Evolutionary conservation across 2,888 invertebrate species (phyloP), one percentile per base, ranked within the genome.

Genomic region (Frankliniella fusca): DNA sequence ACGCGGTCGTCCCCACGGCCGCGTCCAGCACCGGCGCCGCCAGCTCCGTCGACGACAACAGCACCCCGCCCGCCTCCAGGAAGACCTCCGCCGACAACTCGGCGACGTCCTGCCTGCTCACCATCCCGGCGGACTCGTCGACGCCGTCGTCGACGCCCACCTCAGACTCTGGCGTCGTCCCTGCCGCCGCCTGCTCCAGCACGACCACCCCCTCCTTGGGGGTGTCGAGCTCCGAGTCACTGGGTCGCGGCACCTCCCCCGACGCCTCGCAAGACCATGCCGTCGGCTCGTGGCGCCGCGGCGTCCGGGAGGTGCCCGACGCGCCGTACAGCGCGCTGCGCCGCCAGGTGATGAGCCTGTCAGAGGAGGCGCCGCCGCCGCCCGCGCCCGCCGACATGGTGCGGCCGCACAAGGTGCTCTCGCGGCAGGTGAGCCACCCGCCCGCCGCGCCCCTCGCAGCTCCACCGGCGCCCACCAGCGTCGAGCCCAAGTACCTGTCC

Each of bases 361-460:
- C 83, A 18, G 81, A 83, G 50, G 82, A 81, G 48, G 80, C 82
- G 48, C 28, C 65, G 23, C 84, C 86, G 48, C 86, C 89, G 54
- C 70, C 70, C 70, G 70, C 70, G 23, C 70, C 70, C 70, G 70
- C 70, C 23, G 70, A 76, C 23, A 27, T 76, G 70, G 86, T 90
- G 82, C 92, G 92, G 87, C 90, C 92, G 65, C 94, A 94, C 87
- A 92, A 92, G 85, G 93, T 94, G 3, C 87, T 94, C 82, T 92
- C 93, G 20, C 89, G 94, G 50, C 92, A 93, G 85, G 85, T 89
- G 3, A 89, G 89, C 81, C 86, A 85, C 82, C 86, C 86, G 11
- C 85, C 86, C 5, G 80, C 81, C n/a, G 82, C 83, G 80, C 11
- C 70, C 23, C 70, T 76, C 11, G 70, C 82, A 80, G 49, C 79